Evolutionary conservation across 2,113 vertebrate genomes (phyloP), one percentile per base, ranked within the genome.

Genomic region (Panthera leo): DNA sequence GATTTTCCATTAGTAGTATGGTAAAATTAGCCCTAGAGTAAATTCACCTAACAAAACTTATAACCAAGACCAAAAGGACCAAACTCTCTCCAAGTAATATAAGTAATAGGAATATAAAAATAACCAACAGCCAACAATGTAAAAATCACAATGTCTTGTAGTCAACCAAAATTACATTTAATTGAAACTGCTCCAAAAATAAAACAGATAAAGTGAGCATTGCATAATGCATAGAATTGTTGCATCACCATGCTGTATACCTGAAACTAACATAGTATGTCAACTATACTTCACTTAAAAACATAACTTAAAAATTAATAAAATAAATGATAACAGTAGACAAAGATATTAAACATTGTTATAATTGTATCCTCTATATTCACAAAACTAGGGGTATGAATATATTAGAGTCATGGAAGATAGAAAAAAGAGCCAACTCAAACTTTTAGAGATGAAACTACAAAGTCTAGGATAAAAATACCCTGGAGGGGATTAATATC

Each of bases 151-250:
- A 18, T 65, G 5, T 73, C 36, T 94, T 73, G 0, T 31, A 31
- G 71, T 79, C 9, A 94, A 58, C 23, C 13, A 58, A 91, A 96
- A 75, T 58, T 51, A 78, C 16, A 85, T 63, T 5, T n/a, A 85
- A 82, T 48, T 65, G 58, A 92, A 80, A 92, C 31, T 67, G 36
- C 39, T n/a, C 73, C 27, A 86, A 48, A 96, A 96, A 65, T 96
- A 45, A 92, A 21, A 80, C 12, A 42, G 61, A 89, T 71, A 34
- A 71, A 21, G 58, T 36, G n/a, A 36, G n/a, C 18, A 71, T 71
- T 71, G 9, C 2, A 2, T 71, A 36, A 71, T 71, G 13, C 36
- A 71, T 36, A 36, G n/a, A 16, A 36, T 71, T 71, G 18, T 71
- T 71, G 68, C 21, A 71, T 71, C n/a, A 71, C 68, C 31, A 36